Base-by-base conservation (phyloP, 2,797 vertebrate genomes). In the Ctenopoma kingsleyae region DNA sequence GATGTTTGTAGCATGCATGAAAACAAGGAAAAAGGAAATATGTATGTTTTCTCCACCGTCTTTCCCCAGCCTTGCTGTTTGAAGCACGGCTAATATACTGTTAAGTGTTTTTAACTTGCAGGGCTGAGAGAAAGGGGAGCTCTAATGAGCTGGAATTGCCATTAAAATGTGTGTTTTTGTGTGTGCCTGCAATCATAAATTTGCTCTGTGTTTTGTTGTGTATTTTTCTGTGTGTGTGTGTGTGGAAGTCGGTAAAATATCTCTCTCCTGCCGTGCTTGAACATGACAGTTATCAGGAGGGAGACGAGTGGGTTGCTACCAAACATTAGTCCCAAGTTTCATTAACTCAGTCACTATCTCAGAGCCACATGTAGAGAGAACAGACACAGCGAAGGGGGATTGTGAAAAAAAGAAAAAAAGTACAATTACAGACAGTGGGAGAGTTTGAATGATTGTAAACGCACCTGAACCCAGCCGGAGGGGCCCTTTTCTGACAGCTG, bases 391-490 rank as follows among this genome's bases (percentile, higher is more conserved):
- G 0, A 54, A 44, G 20, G 10, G 30, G 10, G 15, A 41, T 4
- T 13, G 16, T 41, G 16, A 41, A 7, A 17, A 17, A 17, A 41
- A 17, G 40, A n/a, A 43, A 35, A 9, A 59, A 15, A 47, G 15
- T 4, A 71, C 57, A 76, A 58, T 55, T 46, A 56, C 44, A 79
- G 41, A 80, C 30, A 19, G 32, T 54, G 23, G 32, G 57, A 65
- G 63, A 74, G 59, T 67, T 53, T 27, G 22, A 66, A 46, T 68
- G 49, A 75, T 60, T 1, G 22, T 55, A 47, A 30, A 59, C 0
- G 15, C 87, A 91, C 87, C 89, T 90, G 85, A 82, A 87, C 76
- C 71, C 65, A 73, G 64, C 83, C 32, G 2, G 60, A 85, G 64
- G 87, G 76, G 63, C 13, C 23, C 30, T 65, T 81, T 64, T 57